Evolutionary conservation across 2,888 invertebrate genomes (phyloP), one percentile per base, ranked within the genome.

Genomic region (Lepas anatifera): DNA sequence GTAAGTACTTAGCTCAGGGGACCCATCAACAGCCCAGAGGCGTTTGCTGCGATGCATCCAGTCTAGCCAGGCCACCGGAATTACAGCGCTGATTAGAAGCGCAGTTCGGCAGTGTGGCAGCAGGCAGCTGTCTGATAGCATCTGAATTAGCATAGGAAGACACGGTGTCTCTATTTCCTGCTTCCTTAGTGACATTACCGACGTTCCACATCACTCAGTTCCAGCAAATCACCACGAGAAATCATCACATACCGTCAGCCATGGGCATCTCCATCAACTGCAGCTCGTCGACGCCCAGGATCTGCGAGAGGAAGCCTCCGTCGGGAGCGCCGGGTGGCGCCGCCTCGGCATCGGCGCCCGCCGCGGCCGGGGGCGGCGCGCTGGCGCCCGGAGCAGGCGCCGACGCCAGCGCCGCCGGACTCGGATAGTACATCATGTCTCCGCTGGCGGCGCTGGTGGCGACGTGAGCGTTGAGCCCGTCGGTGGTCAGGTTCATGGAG

Each of bases 241-340:
- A n/a, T 16, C 41, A 16, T 27, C 25, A 50, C 50, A 22, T 22
- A 58, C 58, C 58, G 16, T 58, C 58, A 77, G 88, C 89, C 85
- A 90, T 88, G 58, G 90, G 90, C 90, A 93, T 92, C 76, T 93
- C 92, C 92, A 94, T 92, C 68, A 93, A 84, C 78, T 92, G 92
- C 46, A 93, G 82, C 77, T 92, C 92, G 77, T 93, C 93, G 75
- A 93, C 93, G 77, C 91, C 91, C 69, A 94, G 84, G 73, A 93
- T 89, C 1, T 92, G 91, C 73, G 92, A 92, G 50, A 94, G 86
- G 77, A 93, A 90, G 63, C 92, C 92, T 76, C 94, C 94, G 67
- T 75, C 73, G n/a, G 70, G 70, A 10, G n/a, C 29, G 27, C 6
- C 48, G 37, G 67, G 39, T 22, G 43, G 48, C 46, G 39, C 67